These are phyloP conservation scores for Nymphalis polychloros DNA, from an alignment of 2,888 invertebrate genomes.

Conservation along the genomic window DNA sequence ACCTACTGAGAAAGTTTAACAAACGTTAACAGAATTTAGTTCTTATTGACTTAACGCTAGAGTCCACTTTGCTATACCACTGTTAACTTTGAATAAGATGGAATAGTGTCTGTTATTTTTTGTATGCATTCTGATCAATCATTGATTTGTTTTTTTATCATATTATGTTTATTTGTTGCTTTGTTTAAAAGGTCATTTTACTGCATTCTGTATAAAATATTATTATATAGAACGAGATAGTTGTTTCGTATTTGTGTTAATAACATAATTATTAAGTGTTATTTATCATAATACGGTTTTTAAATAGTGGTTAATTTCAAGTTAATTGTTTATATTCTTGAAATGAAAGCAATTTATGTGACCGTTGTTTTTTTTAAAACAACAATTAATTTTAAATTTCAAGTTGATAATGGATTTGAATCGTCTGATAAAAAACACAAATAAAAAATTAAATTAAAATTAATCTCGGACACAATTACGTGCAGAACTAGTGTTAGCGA, in stretches of 20 bases:
- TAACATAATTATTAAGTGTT: too few relatives aligned
- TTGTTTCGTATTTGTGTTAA: not conserved
- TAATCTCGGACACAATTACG: not conserved
- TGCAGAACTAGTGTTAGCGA: not conserved
- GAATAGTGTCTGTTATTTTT: not conserved
- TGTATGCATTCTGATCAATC: constrained; percentile 7
- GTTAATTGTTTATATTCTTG: too few relatives aligned
- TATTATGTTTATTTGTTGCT: not conserved
- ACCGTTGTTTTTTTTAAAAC: too few relatives aligned
- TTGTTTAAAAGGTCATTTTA: constrained; percentile 6
- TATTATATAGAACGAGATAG: not conserved
- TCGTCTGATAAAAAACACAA: too few relatives aligned
- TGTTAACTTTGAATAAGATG: not conserved
- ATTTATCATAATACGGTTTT: too few relatives aligned
- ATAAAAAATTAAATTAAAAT: not conserved
- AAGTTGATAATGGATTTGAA: too few relatives aligned
- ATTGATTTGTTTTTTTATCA: not conserved
- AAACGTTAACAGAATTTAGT: not conserved
- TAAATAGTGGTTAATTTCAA: too few relatives aligned
- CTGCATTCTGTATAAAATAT: not conserved
- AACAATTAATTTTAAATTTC: too few relatives aligned
- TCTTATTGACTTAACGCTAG: not conserved
- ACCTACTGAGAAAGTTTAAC: not conserved
- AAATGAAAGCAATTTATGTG: too few relatives aligned
- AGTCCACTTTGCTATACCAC: not conserved